Conservation (phyloP, 2,797 vertebrate genomes). For the Neosalanx taihuensis region DNA sequence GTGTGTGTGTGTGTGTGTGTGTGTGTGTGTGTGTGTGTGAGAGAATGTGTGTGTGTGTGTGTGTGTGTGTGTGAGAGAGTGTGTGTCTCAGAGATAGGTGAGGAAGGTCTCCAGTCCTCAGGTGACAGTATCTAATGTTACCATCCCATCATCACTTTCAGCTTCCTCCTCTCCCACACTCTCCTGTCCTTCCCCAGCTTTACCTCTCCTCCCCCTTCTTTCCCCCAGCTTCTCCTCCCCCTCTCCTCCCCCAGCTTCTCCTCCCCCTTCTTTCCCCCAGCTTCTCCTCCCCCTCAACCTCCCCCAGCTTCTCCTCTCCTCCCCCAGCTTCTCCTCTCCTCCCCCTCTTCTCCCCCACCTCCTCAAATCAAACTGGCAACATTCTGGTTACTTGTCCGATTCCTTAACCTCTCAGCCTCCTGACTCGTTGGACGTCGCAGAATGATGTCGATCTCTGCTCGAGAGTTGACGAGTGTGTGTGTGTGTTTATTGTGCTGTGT, state of each 20-base stretch:
- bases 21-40: constrained; percentile 1
- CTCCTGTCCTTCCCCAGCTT: constrained; percentile 21
- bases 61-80: constrained; percentile 17
- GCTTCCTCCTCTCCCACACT: constrained; percentile 25
- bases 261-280: too few relatives aligned
- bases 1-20: constrained; percentile 21
- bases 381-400: too few relatives aligned
- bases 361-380: too few relatives aligned
- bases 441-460: too few relatives aligned
- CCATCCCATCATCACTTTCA: constrained; percentile 67
- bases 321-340: too few relatives aligned
- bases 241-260: neutral
- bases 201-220: constrained; percentile 21
- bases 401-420: too few relatives aligned
- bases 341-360: too few relatives aligned
- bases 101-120: constrained; percentile 51
- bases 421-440: too few relatives aligned
- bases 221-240: neutral
- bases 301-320: neutral
- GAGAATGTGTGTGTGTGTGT: constrained; percentile 15
- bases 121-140: constrained; percentile 64
- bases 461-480: neutral
- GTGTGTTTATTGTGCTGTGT: neutral
- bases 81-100: constrained; percentile 41
- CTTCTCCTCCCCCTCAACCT: neutral